Evolutionary conservation across 2,113 vertebrate species (phyloP), one percentile per base, ranked within the genome.

Genomic region (Alosa alosa): DNA sequence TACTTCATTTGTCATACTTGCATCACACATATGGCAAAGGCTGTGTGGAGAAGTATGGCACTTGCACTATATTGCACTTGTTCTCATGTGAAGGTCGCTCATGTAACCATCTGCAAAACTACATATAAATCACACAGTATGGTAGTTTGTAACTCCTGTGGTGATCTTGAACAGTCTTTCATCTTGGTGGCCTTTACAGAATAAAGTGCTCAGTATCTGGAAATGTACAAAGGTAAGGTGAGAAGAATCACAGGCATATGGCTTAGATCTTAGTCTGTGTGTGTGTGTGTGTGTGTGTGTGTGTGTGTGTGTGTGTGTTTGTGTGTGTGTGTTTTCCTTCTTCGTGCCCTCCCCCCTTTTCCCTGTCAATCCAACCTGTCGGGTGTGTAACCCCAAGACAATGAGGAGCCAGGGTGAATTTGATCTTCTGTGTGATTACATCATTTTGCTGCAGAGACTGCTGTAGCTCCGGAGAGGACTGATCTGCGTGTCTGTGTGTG

Each of bases 181-280:
- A 25, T 64, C 60, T 78, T 39, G 72, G 72, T 78, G 72, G 25
- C 25, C 72, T 78, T 17, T 78, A 15, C 2, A 39, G 72, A 13
- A 1, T 39, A 39, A 39, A 39, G 36, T 11, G 10, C 10, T 78
- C 31, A 10, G 11, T 36, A 36, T 36, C 15, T 44, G 39, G 18
- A 72, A 36, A 25, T 36, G 50, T 64, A 86, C 44, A 57, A 72
- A 86, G 36, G 36, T 18, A 44, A 82, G 75, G 88, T 92, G 91
- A 89, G 89, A 85, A 91, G 64, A 86, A 84, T 90, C 89, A 88
- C 83, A 84, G 83, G 86, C 91, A 94, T 92, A 92, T 94, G 93
- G 90, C 87, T 90, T 88, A 90, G 92, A 93, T 92, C 90, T 93
- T 55, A 86, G 8, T 91, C 88, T 88, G 90, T 92, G 91, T 92